Evolutionary conservation across 2,797 vertebrate genomes (phyloP).

Genomic region (Falco columbarius): DNA sequence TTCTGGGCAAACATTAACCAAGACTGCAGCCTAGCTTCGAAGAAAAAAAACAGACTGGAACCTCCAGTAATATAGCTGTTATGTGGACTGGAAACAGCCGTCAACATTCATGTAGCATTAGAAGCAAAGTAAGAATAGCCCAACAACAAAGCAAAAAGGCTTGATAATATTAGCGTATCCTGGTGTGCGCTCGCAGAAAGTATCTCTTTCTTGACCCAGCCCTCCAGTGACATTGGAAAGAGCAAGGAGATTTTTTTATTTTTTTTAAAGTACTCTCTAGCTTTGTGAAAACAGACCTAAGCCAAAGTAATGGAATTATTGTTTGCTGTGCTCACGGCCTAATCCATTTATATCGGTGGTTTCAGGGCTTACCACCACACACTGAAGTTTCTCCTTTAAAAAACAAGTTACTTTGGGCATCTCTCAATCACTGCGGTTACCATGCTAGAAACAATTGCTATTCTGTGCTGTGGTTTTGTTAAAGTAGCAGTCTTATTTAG

Average conservation of each 20-base stretch:
- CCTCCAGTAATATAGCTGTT: conserved; percentile 62
- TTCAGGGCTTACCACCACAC: conserved; percentile 38
- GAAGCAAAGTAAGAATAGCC: conserved; percentile 17
- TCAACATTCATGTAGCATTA: neutral
- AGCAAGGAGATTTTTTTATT: neutral
- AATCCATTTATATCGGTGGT: conserved; percentile 61
- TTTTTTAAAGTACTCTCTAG: neutral
- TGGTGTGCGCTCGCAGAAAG: neutral
- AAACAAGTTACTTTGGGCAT: conserved; percentile 24
- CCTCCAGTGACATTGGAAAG: conserved; percentile 3
- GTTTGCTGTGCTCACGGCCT: neutral
- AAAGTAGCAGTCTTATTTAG: conserved; percentile 66
- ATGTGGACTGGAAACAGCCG: conserved; percentile 58
- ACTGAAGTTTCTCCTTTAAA: conserved; percentile 41
- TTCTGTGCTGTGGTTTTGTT: conserved; percentile 73
- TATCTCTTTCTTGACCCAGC: neutral
- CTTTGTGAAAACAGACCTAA: conserved; percentile 55
- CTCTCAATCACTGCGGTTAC: conserved; percentile 60
- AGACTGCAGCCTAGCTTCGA: conserved; percentile 77
- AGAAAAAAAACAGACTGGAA: conserved; percentile 76
- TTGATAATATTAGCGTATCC: neutral
- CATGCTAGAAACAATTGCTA: conserved; percentile 53
- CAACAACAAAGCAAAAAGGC: neutral
- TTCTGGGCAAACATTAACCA: conserved; percentile 92
- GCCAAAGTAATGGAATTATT: conserved; percentile 41